Conservation (phyloP, 1,140 invertebrate genomes). For the Eueides isabella region DNA sequence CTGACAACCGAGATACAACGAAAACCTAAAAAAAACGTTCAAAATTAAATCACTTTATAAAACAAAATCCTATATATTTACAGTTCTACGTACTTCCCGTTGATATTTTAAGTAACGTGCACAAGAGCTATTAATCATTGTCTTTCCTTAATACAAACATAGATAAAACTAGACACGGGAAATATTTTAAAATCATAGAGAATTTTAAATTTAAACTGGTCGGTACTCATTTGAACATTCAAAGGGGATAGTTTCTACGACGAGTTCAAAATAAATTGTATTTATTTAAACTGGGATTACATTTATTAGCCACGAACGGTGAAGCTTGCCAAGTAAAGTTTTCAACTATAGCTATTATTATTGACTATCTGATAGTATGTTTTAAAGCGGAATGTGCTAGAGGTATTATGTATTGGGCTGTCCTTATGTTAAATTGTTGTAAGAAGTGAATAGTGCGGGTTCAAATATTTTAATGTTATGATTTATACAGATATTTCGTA, state of each 20-base stretch:
- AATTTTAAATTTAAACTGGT: slow-evolving; percentile 10
- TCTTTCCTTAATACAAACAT: not conserved
- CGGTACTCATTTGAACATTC: slow-evolving; percentile 16
- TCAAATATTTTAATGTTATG: no score
- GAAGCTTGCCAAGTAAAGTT: slow-evolving; percentile 30
- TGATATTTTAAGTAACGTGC: not conserved
- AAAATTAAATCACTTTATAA: no score
- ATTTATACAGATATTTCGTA: no score
- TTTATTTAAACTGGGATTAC: slow-evolving; percentile 20
- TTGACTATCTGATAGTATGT: slow-evolving; percentile 19
- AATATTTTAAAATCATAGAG: slow-evolving; percentile 1
- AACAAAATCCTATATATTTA: not conserved
- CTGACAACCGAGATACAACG: no score
- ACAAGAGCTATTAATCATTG: not conserved
- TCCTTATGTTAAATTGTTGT: not conserved
- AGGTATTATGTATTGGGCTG: not conserved
- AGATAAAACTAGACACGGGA: slow-evolving; percentile 3
- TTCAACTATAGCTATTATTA: slow-evolving; percentile 23
- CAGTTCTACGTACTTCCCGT: not conserved
- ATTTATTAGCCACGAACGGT: slow-evolving; percentile 33
- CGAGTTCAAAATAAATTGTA: slow-evolving; percentile 16
- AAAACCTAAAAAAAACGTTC: no score
- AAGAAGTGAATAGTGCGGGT: not conserved
- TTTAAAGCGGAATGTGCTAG: slow-evolving; percentile 7
- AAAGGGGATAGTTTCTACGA: slow-evolving; percentile 13